Conservation (phyloP, 2,797 vertebrate species). For the Anomalospiza imberbis region DNA sequence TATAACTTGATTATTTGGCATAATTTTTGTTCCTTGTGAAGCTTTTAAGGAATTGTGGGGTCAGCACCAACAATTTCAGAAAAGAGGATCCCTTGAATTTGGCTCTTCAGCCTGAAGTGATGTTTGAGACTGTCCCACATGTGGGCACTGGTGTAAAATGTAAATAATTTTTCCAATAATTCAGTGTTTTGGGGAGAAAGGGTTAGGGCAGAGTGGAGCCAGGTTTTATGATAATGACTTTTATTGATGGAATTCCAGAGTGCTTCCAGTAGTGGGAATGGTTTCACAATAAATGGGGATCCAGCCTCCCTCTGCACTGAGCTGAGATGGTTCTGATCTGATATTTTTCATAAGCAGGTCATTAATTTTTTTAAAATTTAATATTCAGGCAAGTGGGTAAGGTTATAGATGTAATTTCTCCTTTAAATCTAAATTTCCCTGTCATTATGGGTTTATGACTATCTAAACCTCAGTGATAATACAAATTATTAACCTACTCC, state of each 20-base stretch:
- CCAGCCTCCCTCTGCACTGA: neutral
- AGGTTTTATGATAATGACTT: neutral
- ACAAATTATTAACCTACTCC: slow-evolving; percentile 20
- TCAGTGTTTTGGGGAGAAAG: neutral
- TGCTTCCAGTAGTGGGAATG: neutral
- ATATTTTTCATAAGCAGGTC: neutral
- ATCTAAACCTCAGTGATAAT: neutral
- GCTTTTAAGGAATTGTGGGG: neutral
- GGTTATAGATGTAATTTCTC: neutral
- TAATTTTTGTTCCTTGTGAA: neutral
- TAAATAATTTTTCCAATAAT: neutral
- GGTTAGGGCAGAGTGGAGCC: neutral
- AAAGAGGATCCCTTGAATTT: neutral
- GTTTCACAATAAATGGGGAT: neutral
- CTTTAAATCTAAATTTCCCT: neutral
- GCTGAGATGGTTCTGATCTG: neutral
- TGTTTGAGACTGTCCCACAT: neutral
- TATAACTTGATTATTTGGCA: neutral
- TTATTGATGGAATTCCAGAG: neutral
- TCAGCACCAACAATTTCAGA: neutral
- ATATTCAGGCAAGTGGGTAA: neutral
- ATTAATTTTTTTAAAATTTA: neutral
- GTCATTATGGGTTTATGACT: neutral
- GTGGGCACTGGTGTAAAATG: accelerated
- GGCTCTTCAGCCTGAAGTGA: neutral